Evolutionary conservation across 2,888 invertebrate genomes (phyloP).

Genomic region (Orthosia cruda): DNA sequence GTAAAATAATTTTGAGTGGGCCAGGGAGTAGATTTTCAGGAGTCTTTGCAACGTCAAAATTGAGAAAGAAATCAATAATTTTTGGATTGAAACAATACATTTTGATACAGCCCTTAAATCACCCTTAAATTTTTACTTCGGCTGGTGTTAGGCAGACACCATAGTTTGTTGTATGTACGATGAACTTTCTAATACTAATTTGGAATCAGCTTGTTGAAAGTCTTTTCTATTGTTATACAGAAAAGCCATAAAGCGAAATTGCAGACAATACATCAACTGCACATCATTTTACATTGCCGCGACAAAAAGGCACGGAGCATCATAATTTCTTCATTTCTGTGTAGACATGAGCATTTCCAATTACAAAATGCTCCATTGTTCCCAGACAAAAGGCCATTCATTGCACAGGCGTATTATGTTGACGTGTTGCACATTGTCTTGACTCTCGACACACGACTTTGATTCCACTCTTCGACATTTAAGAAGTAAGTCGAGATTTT

Average conservation of each 20-base stretch:
- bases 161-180: neutral
- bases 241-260: neutral
- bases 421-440: conserved; percentile 60
- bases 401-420: conserved; percentile 57
- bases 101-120: no score
- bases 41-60: neutral
- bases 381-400: conserved; percentile 77
- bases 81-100: no score
- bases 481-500: conserved; percentile 49
- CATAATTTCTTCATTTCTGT: conserved; percentile 61
- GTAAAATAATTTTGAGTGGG: conserved; percentile 48
- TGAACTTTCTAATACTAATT: neutral
- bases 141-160: neutral
- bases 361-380: conserved; percentile 75
- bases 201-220: neutral
- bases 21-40: conserved; percentile 23
- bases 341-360: conserved; percentile 60
- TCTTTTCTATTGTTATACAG: neutral
- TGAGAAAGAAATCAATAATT: neutral
- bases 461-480: conserved; percentile 60
- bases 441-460: conserved; percentile 54
- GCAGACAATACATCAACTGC: conserved; percentile 36
- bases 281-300: conserved; percentile 36
- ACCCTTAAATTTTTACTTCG: no score
- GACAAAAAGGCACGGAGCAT: conserved; percentile 36